Conservation (phyloP, 2,888 invertebrate species). For the Hololepta plana region DNA sequence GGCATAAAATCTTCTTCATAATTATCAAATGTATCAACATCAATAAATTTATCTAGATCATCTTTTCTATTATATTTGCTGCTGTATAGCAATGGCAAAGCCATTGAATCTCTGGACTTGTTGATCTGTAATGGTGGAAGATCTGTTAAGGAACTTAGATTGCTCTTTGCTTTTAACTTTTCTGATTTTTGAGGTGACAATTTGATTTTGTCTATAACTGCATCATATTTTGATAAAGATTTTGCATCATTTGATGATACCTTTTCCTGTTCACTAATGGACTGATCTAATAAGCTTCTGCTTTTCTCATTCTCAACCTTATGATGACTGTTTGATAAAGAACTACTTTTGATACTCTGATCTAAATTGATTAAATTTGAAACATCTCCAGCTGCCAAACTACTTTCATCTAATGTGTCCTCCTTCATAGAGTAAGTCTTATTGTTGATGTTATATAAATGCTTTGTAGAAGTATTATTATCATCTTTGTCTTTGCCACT, state of each 20-base stretch:
- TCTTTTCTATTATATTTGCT: conserved; percentile 22
- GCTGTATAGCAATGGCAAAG: conserved; percentile 22
- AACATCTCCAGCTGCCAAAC: conserved; percentile 18
- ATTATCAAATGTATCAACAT: conserved; percentile 16
- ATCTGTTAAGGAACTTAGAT: conserved; percentile 19
- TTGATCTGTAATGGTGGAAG: conserved; percentile 20
- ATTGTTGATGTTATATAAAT: too few relatives aligned
- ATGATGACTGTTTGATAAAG: background rate
- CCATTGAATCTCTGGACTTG: conserved; percentile 17
- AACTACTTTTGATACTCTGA: conserved; percentile 6
- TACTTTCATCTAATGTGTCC: conserved; percentile 19
- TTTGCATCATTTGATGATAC: too few relatives aligned
- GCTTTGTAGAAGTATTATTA: background rate
- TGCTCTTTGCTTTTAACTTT: conserved; percentile 18
- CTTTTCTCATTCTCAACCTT: conserved; percentile 3
- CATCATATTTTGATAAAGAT: too few relatives aligned
- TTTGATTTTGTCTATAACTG: conserved; percentile 13
- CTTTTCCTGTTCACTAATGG: conserved; percentile 9
- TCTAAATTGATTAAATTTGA: conserved; percentile 8
- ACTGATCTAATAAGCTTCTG: conserved; percentile 5
- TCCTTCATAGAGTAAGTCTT: conserved; percentile 11
- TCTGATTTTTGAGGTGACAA: conserved; percentile 15
- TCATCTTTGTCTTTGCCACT: conserved; percentile 1
- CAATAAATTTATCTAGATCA: conserved; percentile 21
- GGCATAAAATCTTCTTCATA: conserved; percentile 26